Conservation (phyloP, 2,888 invertebrate genomes). For the Paralinhomoeus sp. region DNA sequence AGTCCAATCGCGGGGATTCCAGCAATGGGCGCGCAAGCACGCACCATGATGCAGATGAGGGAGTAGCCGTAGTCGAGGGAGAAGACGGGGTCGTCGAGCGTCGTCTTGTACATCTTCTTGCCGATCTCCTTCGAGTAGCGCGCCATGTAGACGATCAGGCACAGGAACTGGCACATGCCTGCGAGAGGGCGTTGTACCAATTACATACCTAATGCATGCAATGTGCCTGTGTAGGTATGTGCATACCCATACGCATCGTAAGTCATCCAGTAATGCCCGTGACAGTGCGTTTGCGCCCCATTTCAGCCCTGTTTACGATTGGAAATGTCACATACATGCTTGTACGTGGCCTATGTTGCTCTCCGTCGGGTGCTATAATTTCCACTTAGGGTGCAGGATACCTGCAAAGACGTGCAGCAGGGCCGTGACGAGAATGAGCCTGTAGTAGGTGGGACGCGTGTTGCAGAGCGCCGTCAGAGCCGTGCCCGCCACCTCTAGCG, state of each 20-base stretch:
- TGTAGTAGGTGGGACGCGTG: conserved; percentile 14
- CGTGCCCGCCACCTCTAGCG: too few species aligned
- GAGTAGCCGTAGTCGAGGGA: conserved; percentile 21
- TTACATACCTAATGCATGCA: too few species aligned
- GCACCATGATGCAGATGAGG: conserved; percentile 18
- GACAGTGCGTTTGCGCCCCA: too few species aligned
- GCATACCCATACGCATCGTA: background rate
- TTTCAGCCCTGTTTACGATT: too few species aligned
- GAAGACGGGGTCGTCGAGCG: conserved; percentile 24
- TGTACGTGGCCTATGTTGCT: too few species aligned
- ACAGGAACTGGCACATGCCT: conserved; percentile 20
- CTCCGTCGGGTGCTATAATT: too few species aligned
- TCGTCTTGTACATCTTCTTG: conserved; percentile 20
- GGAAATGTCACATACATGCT: too few species aligned
- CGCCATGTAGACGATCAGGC: conserved; percentile 23
- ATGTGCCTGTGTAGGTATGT: too few species aligned
- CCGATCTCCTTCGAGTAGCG: conserved; percentile 16
- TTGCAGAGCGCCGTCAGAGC: conserved; percentile 12
- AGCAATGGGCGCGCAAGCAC: background rate
- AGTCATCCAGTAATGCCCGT: too few species aligned
- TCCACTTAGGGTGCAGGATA: too few species aligned
- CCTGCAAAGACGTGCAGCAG: conserved; percentile 21
- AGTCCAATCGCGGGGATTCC: background rate
- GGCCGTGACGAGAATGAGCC: conserved; percentile 13
- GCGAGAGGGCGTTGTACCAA: too few species aligned